A percentile compares a stretch with the other conserved stretches of the same genome.
Evolutionary conservation across 2,797 vertebrate genomes (phyloP).

Genomic region (Falco rusticolus): DNA sequence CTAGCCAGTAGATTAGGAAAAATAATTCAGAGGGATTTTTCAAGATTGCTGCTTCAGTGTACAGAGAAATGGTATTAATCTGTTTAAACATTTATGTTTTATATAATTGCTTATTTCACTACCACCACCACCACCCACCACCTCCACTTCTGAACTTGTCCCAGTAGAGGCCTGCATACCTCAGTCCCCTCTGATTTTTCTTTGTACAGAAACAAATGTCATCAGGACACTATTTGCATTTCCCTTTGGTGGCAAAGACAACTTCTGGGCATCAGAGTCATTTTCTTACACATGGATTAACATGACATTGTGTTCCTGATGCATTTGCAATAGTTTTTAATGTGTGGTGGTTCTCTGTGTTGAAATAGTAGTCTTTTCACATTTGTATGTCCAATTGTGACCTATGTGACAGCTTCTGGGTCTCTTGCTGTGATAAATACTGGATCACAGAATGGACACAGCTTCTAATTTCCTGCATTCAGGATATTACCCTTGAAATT

Average conservation of each 20-base stretch:
- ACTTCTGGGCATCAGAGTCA: neutral
- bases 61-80: neutral
- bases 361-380: neutral
- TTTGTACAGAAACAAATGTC: constrained; percentile 30
- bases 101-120: neutral
- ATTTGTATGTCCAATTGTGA: constrained; percentile 7
- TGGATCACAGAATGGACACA: constrained; percentile 6
- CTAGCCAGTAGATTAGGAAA: neutral
- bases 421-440: constrained; percentile 25
- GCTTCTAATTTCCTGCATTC: constrained; percentile 17
- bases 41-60: neutral
- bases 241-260: constrained; percentile 25
- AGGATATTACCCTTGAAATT: constrained; percentile 33
- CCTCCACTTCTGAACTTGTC: neutral
- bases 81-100: neutral
- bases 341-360: neutral
- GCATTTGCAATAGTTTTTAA: constrained; percentile 1
- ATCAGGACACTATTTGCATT: constrained; percentile 4
- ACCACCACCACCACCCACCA: too few relatives aligned
- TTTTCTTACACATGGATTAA: constrained; percentile 52
- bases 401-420: constrained; percentile 7
- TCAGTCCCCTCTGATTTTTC: neutral
- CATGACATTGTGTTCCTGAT: constrained; percentile 19
- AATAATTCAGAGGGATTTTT: neutral
- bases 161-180: neutral